phyloP scores from a whole-genome alignment of 2,797 vertebrate species.

The Gallinago nigripennis region DNA sequence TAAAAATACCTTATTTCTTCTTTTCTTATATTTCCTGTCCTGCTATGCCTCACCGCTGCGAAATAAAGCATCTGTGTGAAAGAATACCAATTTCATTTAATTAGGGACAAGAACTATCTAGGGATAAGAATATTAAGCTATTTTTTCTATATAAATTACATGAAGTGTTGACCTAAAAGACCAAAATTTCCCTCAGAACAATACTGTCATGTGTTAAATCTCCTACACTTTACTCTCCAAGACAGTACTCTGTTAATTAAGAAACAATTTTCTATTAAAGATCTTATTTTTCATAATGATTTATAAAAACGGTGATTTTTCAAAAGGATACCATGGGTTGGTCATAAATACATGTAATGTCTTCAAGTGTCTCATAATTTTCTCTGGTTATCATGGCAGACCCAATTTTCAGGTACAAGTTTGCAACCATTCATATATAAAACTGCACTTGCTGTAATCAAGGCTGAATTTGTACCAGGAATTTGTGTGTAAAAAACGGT shows the following conservation, averaged over 20 bases:
- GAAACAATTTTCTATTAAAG: neutral
- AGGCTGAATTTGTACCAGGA: neutral
- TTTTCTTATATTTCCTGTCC: neutral
- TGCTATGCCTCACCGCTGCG: neutral
- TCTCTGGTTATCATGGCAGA: neutral
- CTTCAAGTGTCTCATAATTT: neutral
- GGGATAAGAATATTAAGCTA: neutral
- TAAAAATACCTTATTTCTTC: neutral
- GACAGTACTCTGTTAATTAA: neutral
- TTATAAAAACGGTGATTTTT: neutral
- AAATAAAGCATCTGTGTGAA: neutral
- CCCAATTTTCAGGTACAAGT: neutral
- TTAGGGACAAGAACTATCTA: neutral
- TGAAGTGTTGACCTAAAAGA: neutral
- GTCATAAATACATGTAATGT: neutral
- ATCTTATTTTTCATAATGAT: neutral
- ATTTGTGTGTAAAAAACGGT: neutral
- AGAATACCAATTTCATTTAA: neutral
- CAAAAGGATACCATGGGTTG: neutral
- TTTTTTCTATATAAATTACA: neutral
- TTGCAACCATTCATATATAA: neutral
- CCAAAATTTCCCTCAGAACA: neutral
- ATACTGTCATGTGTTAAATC: neutral
- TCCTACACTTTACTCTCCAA: neutral
- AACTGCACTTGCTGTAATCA: neutral